phyloP scores from a whole-genome alignment of 2,113 vertebrate genomes.

The Mola mola region DNA sequence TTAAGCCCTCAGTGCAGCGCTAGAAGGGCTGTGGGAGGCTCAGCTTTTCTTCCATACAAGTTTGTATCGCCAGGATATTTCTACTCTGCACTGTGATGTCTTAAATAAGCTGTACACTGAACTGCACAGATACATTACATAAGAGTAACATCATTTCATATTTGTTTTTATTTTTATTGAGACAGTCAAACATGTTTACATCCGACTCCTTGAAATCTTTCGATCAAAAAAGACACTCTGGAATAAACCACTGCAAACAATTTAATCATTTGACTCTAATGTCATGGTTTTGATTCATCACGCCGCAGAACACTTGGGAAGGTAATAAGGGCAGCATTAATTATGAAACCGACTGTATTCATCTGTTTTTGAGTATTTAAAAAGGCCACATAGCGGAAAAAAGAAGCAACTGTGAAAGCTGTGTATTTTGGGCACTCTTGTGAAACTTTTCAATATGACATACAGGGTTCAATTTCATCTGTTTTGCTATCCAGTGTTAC shows the following conservation, averaged over 20 bases:
- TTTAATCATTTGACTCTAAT: not conserved
- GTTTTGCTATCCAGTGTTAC: not conserved
- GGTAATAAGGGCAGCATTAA: not conserved
- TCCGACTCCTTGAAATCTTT: conserved; percentile 3
- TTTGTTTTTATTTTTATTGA: conserved; percentile 4
- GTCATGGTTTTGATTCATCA: not conserved
- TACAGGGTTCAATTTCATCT: not conserved
- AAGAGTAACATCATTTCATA: too few species aligned
- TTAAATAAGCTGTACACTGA: too few species aligned
- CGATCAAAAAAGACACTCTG: conserved; percentile 6
- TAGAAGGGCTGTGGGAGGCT: too few species aligned
- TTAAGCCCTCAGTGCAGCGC: too few species aligned
- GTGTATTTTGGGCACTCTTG: too few species aligned
- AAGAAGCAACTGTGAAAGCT: too few species aligned
- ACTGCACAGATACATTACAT: too few species aligned
- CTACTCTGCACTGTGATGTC: too few species aligned
- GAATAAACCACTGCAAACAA: conserved; percentile 21
- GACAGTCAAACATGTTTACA: conserved; percentile 2
- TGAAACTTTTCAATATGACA: not conserved
- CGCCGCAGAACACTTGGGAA: not conserved
- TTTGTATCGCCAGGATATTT: too few species aligned
- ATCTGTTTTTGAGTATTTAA: too few species aligned
- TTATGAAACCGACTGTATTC: not conserved
- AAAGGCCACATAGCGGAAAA: not conserved
- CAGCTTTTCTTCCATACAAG: too few species aligned